Conservation (phyloP, 2,113 vertebrate genomes). For the Scolopax mira region DNA sequence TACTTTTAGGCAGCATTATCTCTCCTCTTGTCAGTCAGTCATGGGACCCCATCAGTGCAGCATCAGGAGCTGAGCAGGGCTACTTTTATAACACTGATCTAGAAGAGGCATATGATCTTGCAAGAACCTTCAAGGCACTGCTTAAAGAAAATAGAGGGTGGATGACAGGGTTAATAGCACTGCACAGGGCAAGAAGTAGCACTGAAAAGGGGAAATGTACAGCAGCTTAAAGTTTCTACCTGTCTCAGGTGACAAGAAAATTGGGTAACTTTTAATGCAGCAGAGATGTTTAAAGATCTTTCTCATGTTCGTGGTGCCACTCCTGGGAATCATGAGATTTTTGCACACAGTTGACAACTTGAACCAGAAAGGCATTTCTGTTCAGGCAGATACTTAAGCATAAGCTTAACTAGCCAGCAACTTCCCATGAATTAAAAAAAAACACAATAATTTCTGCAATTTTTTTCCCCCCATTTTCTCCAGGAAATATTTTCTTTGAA, state of each 20-base stretch:
- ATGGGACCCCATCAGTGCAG: neutral
- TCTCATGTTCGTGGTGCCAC: neutral
- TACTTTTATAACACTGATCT: neutral
- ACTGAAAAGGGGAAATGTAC: neutral
- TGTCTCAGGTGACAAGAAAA: slow-evolving; percentile 4
- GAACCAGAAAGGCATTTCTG: neutral
- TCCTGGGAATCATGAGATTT: neutral
- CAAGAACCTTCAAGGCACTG: neutral
- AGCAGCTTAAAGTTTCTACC: neutral
- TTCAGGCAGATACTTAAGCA: neutral
- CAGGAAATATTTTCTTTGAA: neutral
- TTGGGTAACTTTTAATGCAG: neutral
- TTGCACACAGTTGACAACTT: neutral
- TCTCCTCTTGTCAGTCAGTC: neutral
- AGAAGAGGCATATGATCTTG: neutral
- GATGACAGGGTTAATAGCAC: neutral
- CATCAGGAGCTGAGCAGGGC: neutral
- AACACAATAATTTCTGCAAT: accelerated
- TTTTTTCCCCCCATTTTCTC: neutral
- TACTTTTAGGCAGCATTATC: neutral
- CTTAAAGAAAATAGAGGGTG: neutral
- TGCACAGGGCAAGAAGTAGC: neutral
- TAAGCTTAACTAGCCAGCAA: neutral
- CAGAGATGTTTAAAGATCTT: neutral
- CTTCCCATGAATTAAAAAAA: neutral